Evolutionary conservation across 2,888 invertebrate genomes (phyloP).

Genomic region (Crioceris asparagi): DNA sequence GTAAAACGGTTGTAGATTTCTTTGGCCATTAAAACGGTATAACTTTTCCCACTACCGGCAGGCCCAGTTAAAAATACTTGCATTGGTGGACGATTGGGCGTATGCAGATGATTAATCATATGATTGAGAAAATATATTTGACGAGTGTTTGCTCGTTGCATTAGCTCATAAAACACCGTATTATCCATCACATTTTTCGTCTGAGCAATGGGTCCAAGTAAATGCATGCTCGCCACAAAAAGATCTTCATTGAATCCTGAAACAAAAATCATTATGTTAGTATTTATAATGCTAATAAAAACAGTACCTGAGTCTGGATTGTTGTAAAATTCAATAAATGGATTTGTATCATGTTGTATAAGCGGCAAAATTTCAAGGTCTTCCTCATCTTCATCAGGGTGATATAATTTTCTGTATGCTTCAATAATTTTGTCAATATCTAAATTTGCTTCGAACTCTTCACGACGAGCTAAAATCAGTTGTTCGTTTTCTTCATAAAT

Average conservation of each 20-base stretch:
- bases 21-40: slow-evolving; percentile 24
- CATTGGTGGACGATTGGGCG: background rate
- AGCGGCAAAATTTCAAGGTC: background rate
- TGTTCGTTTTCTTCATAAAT: slow-evolving; percentile 28
- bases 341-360: background rate
- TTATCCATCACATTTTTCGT: background rate
- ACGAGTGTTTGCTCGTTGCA: background rate
- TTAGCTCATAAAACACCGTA: background rate
- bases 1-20: slow-evolving; percentile 34
- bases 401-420: slow-evolving; percentile 31
- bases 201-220: background rate
- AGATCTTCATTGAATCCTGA: background rate
- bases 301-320: background rate
- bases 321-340: background rate
- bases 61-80: background rate
- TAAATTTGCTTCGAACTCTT: slow-evolving; percentile 29
- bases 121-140: background rate
- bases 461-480: slow-evolving; percentile 20
- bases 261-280: too few species aligned
- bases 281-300: too few species aligned
- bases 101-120: slow-evolving; percentile 5
- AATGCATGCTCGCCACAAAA: background rate
- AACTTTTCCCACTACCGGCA: slow-evolving; percentile 13
- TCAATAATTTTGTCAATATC: slow-evolving; percentile 28
- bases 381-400: background rate